phyloP scores from a whole-genome alignment of 1,140 invertebrate genomes.

The Formica selysi region DNA sequence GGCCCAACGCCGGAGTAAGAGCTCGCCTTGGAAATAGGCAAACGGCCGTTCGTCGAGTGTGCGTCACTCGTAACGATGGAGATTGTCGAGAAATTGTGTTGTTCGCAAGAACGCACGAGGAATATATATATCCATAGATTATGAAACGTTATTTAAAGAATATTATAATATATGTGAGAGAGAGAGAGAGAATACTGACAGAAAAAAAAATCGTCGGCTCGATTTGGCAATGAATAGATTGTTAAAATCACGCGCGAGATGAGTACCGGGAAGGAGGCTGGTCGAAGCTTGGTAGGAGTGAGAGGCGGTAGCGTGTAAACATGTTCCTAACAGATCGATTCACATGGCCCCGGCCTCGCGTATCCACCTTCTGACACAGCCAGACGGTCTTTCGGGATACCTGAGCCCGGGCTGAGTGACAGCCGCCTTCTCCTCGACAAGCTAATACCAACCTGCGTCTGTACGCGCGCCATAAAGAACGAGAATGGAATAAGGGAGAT shows the following conservation, averaged over 20 bases:
- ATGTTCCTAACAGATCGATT: slow-evolving; percentile 79
- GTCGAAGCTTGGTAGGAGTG: slow-evolving; percentile 51
- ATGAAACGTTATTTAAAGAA: not conserved
- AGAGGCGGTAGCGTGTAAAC: slow-evolving; percentile 78
- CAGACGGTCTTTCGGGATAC: slow-evolving; percentile 72
- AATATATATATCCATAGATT: not conserved
- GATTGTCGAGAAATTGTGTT: slow-evolving; percentile 28
- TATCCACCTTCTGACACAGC: slow-evolving; percentile 70
- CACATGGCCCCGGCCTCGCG: slow-evolving; percentile 50
- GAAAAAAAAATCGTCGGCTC: not conserved
- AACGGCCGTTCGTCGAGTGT: slow-evolving; percentile 78
- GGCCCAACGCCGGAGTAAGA: slow-evolving; percentile 61
- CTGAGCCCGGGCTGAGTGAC: slow-evolving; percentile 69
- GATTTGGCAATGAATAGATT: slow-evolving; percentile 3
- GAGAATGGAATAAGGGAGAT: slow-evolving; percentile 4
- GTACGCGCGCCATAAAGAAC: slow-evolving; percentile 68
- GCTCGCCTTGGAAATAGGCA: slow-evolving; percentile 60
- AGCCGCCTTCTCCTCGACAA: slow-evolving; percentile 81
- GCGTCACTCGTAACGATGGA: slow-evolving; percentile 37
- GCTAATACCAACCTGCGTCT: slow-evolving; percentile 85
- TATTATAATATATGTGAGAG: too few species aligned
- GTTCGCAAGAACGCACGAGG: not conserved
- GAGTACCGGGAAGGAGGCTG: not conserved
- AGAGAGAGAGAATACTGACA: too few species aligned
- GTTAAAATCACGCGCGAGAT: slow-evolving; percentile 16